A percentile compares a stretch with the other conserved stretches of the same genome.
phyloP scores from a whole-genome alignment of 2,888 invertebrate genomes.

The Aphidoletes aphidimyza region DNA sequence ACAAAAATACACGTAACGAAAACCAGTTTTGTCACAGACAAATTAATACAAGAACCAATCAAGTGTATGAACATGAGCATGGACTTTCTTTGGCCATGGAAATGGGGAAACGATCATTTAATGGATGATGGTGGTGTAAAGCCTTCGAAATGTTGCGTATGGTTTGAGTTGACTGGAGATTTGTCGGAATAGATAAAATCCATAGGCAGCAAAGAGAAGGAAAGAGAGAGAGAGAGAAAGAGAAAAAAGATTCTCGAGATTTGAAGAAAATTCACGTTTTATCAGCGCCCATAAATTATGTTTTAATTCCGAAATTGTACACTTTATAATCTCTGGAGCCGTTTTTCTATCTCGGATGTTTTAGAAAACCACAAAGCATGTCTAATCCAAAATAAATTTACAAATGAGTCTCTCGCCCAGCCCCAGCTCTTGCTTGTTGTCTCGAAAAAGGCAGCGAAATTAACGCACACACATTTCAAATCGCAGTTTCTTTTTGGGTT shows the following conservation, averaged over 20 bases:
- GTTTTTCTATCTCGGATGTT: neutral
- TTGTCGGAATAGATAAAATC: slow-evolving; percentile 1
- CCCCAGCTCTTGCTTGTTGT: no score
- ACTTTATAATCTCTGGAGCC: slow-evolving; percentile 49
- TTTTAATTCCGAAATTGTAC: slow-evolving; percentile 37
- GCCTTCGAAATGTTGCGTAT: slow-evolving; percentile 10
- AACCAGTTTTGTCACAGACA: slow-evolving; percentile 6
- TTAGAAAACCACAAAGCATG: slow-evolving; percentile 46
- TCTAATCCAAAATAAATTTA: slow-evolving; percentile 42
- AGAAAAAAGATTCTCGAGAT: no score
- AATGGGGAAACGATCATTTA: no score
- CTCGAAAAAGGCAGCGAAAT: slow-evolving; percentile 24
- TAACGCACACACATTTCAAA: neutral
- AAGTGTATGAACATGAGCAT: no score
- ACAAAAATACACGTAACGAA: slow-evolving; percentile 11
- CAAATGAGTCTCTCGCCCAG: neutral
- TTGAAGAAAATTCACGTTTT: slow-evolving; percentile 18
- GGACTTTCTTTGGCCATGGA: no score
- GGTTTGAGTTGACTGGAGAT: neutral
- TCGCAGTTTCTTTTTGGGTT: neutral
- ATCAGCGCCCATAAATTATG: slow-evolving; percentile 29
- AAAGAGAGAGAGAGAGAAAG: no score
- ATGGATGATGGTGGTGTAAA: no score
- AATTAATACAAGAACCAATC: slow-evolving; percentile 17
- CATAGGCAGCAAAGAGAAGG: neutral